phyloP scores from a whole-genome alignment of 2,797 vertebrate genomes.

The Scyliorhinus canicula region DNA sequence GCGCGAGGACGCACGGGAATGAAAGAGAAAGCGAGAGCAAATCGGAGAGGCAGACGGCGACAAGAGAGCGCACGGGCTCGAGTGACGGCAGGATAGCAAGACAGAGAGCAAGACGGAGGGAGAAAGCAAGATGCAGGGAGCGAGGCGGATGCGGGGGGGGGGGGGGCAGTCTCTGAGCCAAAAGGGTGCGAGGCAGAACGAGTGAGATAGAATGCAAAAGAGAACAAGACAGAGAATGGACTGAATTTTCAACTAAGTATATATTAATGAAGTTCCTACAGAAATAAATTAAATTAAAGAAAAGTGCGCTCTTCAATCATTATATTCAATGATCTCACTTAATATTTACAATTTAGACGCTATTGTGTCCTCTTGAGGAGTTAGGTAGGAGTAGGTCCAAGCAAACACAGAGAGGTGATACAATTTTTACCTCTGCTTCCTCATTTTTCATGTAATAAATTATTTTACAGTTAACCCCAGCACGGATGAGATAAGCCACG shows the following conservation, averaged over 20 bases:
- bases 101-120: too few species aligned
- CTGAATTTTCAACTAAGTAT: background rate
- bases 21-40: background rate
- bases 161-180: too few species aligned
- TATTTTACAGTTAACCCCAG: background rate
- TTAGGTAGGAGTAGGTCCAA: background rate
- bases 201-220: too few species aligned
- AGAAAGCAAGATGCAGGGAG: too few species aligned
- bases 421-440: background rate
- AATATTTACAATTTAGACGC: background rate
- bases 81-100: too few species aligned
- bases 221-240: background rate
- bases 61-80: background rate
- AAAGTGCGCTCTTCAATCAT: background rate
- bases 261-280: background rate
- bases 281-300: background rate
- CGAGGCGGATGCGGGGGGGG: too few species aligned
- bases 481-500: background rate
- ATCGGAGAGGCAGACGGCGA: rapidly evolving
- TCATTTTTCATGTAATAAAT: background rate
- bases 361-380: background rate
- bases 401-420: background rate
- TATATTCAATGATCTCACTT: background rate
- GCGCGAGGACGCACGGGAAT: background rate
- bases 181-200: too few species aligned